Evolutionary conservation across 2,113 vertebrate genomes (phyloP).

Genomic region (Piprites chloris): DNA sequence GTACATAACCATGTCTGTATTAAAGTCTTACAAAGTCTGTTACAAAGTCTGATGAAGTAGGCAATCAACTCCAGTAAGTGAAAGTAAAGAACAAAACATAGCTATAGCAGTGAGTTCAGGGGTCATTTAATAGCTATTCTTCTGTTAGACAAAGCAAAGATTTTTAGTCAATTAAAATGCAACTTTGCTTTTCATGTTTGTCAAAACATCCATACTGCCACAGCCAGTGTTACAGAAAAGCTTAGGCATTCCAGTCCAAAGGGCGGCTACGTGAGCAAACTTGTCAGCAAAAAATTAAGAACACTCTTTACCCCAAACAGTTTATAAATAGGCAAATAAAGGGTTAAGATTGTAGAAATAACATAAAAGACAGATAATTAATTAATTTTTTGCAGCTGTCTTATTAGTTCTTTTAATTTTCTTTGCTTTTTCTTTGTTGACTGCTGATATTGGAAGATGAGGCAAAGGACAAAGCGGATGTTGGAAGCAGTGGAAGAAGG

Average conservation of each 20-base stretch:
- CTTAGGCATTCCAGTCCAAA: not conserved
- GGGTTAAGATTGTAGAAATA: not conserved
- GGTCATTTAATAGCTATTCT: not conserved
- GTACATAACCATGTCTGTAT: not conserved
- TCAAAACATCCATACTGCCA: not conserved
- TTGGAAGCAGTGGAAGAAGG: not conserved
- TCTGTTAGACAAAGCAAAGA: not conserved
- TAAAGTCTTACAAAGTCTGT: not conserved
- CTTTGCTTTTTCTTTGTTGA: not conserved
- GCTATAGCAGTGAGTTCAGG: not conserved
- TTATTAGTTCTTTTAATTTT: not conserved
- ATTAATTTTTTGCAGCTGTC: not conserved
- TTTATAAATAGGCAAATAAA: constrained; percentile 9
- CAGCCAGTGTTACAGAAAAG: not conserved
- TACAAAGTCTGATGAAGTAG: not conserved
- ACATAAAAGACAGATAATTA: not conserved
- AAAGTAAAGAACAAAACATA: not conserved
- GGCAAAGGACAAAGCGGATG: not conserved
- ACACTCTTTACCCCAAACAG: not conserved
- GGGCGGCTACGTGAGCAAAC: not conserved
- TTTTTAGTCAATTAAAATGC: not conserved
- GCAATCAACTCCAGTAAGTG: not conserved
- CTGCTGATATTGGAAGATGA: not conserved
- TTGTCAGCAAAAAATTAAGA: not conserved
- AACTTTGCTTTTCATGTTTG: not conserved